phyloP scores from a whole-genome alignment of 2,113 vertebrate species.

The Larimichthys polyactis region DNA sequence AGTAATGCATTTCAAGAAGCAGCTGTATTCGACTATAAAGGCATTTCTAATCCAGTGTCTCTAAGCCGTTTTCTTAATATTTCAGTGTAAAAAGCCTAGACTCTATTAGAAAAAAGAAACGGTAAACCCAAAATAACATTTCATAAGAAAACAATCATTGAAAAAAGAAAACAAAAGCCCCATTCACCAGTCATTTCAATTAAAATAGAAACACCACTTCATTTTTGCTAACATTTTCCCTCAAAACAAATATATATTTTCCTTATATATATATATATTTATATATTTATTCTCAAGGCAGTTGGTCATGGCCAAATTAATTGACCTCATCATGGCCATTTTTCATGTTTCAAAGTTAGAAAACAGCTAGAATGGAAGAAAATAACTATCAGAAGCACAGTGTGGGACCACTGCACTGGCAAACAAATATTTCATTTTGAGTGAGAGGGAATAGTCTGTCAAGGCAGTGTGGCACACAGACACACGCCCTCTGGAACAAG shows the following conservation, averaged over 20 bases:
- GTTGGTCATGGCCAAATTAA: slow-evolving; percentile 82
- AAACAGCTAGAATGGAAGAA: slow-evolving; percentile 74
- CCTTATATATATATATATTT: slow-evolving; percentile 75
- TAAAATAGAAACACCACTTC: slow-evolving; percentile 85
- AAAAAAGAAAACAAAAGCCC: slow-evolving; percentile 73
- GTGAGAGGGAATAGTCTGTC: slow-evolving; percentile 68
- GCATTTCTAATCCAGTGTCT: slow-evolving; percentile 88
- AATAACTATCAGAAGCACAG: slow-evolving; percentile 61
- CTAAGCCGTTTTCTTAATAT: slow-evolving; percentile 83
- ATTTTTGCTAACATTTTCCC: slow-evolving; percentile 79
- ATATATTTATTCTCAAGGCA: slow-evolving; percentile 85
- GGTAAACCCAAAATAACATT: slow-evolving; percentile 80
- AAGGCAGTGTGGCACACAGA: slow-evolving; percentile 74
- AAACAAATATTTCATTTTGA: slow-evolving; percentile 68
- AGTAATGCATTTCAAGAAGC: slow-evolving; percentile 81
- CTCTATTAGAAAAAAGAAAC: slow-evolving; percentile 83
- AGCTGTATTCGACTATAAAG: slow-evolving; percentile 88
- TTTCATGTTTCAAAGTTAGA: slow-evolving; percentile 76
- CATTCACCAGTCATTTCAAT: slow-evolving; percentile 85
- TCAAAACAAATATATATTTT: slow-evolving; percentile 82
- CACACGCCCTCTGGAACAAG: slow-evolving; percentile 76
- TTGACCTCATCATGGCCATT: slow-evolving; percentile 82
- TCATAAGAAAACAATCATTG: slow-evolving; percentile 78
- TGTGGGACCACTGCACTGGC: slow-evolving; percentile 56
- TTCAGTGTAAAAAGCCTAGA: slow-evolving; percentile 89